Percentiles rank a stretch among this genome's conserved stretches.
These are phyloP conservation scores for Therioaphis trifolii DNA, from an alignment of 2,888 invertebrate species.

Conservation along the genomic window DNA sequence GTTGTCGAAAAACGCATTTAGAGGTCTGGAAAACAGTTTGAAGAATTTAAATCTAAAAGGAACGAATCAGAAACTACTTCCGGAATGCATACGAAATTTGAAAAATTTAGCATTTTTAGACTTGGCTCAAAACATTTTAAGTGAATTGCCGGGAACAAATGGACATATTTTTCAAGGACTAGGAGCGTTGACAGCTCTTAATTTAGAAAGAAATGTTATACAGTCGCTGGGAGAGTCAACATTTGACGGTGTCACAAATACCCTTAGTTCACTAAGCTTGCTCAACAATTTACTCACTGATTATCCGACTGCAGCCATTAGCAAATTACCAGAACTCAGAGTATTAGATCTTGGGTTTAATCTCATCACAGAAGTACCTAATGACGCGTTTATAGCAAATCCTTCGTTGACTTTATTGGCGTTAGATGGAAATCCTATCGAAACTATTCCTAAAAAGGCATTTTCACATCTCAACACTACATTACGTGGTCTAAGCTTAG, in stretches of 20 bases:
- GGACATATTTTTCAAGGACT: slow-evolving; percentile 81
- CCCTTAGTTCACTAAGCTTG: slow-evolving; percentile 87
- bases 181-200: slow-evolving; percentile 85
- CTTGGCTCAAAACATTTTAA: slow-evolving; percentile 87
- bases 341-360: slow-evolving; percentile 93
- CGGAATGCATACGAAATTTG: slow-evolving; percentile 82
- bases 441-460: slow-evolving; percentile 84
- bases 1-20: slow-evolving; percentile 77
- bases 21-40: slow-evolving; percentile 82
- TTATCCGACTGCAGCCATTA: slow-evolving; percentile 85
- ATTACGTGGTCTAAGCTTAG: slow-evolving; percentile 85
- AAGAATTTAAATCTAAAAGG: slow-evolving; percentile 92
- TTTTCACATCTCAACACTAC: slow-evolving; percentile 84
- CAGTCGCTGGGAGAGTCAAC: slow-evolving; percentile 81
- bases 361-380: slow-evolving; percentile 83
- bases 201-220: slow-evolving; percentile 88
- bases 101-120: slow-evolving; percentile 87
- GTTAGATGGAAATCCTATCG: slow-evolving; percentile 89
- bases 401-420: slow-evolving; percentile 87
- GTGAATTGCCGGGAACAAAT: slow-evolving; percentile 80
- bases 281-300: slow-evolving; percentile 89
- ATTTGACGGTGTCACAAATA: slow-evolving; percentile 82
- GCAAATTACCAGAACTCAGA: slow-evolving; percentile 81
- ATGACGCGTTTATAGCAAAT: slow-evolving; percentile 83
- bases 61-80: slow-evolving; percentile 82